phyloP scores from a whole-genome alignment of 2,888 invertebrate species.

The Rhingia rostrata region DNA sequence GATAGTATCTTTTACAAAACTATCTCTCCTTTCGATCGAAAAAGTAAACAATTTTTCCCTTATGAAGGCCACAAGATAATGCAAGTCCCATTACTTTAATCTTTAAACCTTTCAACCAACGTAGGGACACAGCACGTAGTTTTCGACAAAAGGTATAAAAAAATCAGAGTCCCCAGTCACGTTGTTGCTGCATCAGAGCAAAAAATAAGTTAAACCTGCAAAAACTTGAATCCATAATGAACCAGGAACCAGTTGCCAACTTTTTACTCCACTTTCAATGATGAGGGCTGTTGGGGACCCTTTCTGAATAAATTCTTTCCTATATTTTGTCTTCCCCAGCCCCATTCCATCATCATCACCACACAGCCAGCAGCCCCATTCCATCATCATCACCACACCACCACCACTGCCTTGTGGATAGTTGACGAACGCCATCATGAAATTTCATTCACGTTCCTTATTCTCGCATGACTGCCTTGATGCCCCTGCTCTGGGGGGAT shows the following conservation, averaged over 20 bases:
- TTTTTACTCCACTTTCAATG: constrained; percentile 67
- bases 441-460: constrained; percentile 73
- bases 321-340: constrained; percentile 10
- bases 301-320: constrained; percentile 11
- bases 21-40: constrained; percentile 5
- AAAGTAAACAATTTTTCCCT: constrained; percentile 20
- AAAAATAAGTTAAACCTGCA: constrained; percentile 3
- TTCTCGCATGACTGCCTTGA: constrained; percentile 69
- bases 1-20: constrained; percentile 4
- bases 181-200: constrained; percentile 57
- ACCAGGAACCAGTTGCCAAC: constrained; percentile 71
- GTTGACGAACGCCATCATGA: constrained; percentile 72
- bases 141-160: constrained; percentile 22
- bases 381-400: constrained; percentile 5
- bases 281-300: constrained; percentile 31
- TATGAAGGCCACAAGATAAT: constrained; percentile 16
- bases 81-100: constrained; percentile 4
- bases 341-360: constrained; percentile 4
- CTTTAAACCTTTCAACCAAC: constrained; percentile 9
- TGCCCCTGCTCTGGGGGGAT: constrained; percentile 43
- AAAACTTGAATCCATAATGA: constrained; percentile 65
- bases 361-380: not conserved
- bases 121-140: constrained; percentile 9
- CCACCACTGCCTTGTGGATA: constrained; percentile 39
- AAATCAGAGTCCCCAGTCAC: constrained; percentile 57